Conservation (phyloP, 1,140 invertebrate species). For the Thaumatotibia leucotreta region DNA sequence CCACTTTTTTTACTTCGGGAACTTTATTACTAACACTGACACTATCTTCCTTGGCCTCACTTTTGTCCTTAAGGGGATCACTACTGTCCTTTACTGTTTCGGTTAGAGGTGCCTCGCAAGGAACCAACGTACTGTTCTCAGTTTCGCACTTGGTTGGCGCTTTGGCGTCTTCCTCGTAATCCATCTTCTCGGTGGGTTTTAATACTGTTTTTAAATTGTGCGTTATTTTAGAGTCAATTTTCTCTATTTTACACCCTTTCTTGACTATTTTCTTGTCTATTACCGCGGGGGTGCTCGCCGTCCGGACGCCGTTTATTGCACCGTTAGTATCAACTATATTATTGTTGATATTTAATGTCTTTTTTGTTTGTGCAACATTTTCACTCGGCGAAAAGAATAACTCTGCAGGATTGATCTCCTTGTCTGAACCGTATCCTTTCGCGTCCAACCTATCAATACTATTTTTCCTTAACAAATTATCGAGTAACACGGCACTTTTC, state of each 20-base stretch:
- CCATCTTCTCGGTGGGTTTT: slow-evolving; percentile 47
- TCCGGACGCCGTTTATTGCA: slow-evolving; percentile 51
- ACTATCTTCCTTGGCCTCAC: neutral
- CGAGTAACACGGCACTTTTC: slow-evolving; percentile 72
- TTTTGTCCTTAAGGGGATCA: too few species aligned
- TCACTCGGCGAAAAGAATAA: slow-evolving; percentile 58
- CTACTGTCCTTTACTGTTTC: neutral
- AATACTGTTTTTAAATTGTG: slow-evolving; percentile 63
- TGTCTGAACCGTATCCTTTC: slow-evolving; percentile 53
- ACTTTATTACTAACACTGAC: neutral
- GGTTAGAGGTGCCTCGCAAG: neutral
- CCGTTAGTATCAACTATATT: slow-evolving; percentile 73
- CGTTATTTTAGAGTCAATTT: slow-evolving; percentile 61
- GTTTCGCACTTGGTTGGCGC: slow-evolving; percentile 7
- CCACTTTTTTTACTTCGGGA: slow-evolving; percentile 27
- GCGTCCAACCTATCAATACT: slow-evolving; percentile 72
- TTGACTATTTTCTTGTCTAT: slow-evolving; percentile 62
- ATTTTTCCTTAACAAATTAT: slow-evolving; percentile 77
- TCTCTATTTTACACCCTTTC: slow-evolving; percentile 61
- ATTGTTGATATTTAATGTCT: slow-evolving; percentile 72
- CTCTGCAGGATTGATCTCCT: slow-evolving; percentile 61
- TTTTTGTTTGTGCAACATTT: slow-evolving; percentile 55
- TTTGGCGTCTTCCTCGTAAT: neutral
- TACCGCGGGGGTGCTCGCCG: slow-evolving; percentile 56
- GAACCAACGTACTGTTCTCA: neutral